Conservation (phyloP, 2,888 invertebrate species). For the Papilio gigon region DNA sequence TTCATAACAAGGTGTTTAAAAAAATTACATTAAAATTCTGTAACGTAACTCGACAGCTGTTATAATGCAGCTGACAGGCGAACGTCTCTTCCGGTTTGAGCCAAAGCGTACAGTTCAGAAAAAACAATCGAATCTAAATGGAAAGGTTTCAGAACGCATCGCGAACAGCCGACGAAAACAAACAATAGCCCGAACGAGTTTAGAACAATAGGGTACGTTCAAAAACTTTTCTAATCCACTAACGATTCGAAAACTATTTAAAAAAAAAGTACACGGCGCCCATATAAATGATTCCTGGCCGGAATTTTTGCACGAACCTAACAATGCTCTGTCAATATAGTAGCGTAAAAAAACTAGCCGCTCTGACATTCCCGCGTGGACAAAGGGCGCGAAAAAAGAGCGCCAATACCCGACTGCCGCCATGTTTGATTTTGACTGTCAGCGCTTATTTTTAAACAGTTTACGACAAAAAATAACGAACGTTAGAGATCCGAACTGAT, state of each 20-base stretch:
- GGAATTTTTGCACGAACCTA: conserved; percentile 68
- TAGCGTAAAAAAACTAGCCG: conserved; percentile 63
- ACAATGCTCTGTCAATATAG: conserved; percentile 76
- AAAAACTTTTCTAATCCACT: conserved; percentile 64
- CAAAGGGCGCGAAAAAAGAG: conserved; percentile 62
- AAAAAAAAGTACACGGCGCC: conserved; percentile 48
- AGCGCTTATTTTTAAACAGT: conserved; percentile 33
- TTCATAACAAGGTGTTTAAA: conserved; percentile 11
- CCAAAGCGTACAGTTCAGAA: conserved; percentile 37
- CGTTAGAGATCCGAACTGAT: conserved; percentile 27
- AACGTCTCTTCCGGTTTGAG: conserved; percentile 33
- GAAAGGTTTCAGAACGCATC: conserved; percentile 35
- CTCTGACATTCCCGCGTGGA: conserved; percentile 62
- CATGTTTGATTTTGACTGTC: conserved; percentile 46
- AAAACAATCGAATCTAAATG: conserved; percentile 37
- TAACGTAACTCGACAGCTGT: conserved; percentile 28
- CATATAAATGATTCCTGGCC: conserved; percentile 73
- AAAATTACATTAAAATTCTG: conserved; percentile 14
- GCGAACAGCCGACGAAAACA: conserved; percentile 30
- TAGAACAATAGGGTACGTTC: conserved; percentile 46
- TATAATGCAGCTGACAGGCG: conserved; percentile 29
- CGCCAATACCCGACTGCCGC: conserved; percentile 44
- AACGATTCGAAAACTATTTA: conserved; percentile 57
- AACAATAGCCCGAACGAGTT: conserved; percentile 36
- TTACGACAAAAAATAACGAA: conserved; percentile 18